Evolutionary conservation across 35 echinoderm and acorn worm genomes (phyloP).

Genomic region (Anneissia japonica): DNA sequence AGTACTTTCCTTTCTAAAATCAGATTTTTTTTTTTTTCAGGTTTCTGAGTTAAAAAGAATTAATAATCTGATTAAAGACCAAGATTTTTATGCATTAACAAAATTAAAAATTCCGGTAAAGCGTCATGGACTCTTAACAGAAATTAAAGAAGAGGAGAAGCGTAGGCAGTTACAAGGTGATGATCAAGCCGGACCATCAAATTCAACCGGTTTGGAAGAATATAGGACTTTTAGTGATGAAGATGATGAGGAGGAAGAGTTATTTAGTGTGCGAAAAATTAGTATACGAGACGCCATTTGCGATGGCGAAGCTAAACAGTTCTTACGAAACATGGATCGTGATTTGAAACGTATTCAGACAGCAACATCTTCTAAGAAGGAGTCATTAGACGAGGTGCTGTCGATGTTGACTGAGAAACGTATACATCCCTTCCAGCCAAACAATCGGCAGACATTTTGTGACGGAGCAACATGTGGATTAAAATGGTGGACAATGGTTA

Average conservation of each 20-base stretch:
- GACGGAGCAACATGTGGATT: slow-evolving; percentile 41
- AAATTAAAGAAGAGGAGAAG: slow-evolving; percentile 43
- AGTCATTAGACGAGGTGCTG: slow-evolving; percentile 53
- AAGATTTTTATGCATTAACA: slow-evolving; percentile 54
- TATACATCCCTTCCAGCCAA: slow-evolving; percentile 37
- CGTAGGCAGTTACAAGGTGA: not conserved
- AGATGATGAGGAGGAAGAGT: slow-evolving; percentile 28
- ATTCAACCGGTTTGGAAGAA: not conserved
- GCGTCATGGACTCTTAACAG: slow-evolving; percentile 47
- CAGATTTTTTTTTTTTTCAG: slow-evolving; percentile 31
- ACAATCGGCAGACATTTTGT: not conserved
- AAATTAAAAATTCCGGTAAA: slow-evolving; percentile 62
- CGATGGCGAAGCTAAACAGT: slow-evolving; percentile 36
- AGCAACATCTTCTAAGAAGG: slow-evolving; percentile 52
- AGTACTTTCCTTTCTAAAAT: no score
- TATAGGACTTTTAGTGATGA: slow-evolving; percentile 2
- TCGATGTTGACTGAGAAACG: slow-evolving; percentile 39
- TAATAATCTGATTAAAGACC: slow-evolving; percentile 66
- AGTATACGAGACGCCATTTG: slow-evolving; percentile 60
- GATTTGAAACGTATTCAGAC: slow-evolving; percentile 57
- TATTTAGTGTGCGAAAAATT: slow-evolving; percentile 36
- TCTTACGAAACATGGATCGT: slow-evolving; percentile 60
- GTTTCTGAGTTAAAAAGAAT: slow-evolving; percentile 61
- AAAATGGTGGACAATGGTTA: slow-evolving; percentile 25
- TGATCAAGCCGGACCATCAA: not conserved